A percentile compares a stretch with the other conserved stretches of the same genome.
phyloP scores from a whole-genome alignment of 1,140 invertebrate species.

The Cyclargus thomasi region DNA sequence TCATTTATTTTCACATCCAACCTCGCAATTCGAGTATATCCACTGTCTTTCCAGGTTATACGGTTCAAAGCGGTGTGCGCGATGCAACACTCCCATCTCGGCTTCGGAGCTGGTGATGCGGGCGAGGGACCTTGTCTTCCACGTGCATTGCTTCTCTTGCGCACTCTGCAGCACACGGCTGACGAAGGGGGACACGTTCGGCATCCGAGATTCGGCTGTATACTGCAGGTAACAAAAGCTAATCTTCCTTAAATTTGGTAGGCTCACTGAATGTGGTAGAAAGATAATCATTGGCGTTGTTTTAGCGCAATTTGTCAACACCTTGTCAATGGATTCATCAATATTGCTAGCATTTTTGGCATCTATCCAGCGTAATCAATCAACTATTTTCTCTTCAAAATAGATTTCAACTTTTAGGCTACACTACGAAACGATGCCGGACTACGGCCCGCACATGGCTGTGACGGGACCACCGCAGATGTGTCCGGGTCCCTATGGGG shows the following conservation, averaged over 20 bases:
- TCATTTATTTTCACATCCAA: no score
- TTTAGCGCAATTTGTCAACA: no score
- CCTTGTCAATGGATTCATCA: no score
- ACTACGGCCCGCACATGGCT: conserved; percentile 69
- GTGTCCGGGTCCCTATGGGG: conserved; percentile 75
- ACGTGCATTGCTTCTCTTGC: conserved; percentile 96
- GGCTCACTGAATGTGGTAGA: no score
- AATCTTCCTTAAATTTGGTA: no score
- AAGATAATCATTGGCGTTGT: no score
- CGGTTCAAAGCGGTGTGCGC: conserved; percentile 88
- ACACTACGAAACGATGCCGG: conserved; percentile 85
- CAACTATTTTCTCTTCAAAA: no score
- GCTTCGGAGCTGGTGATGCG: conserved; percentile 96
- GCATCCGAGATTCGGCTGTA: conserved; percentile 89
- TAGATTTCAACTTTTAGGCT: conserved; percentile 74
- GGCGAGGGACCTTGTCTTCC: conserved; percentile 93
- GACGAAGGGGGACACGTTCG: conserved; percentile 95
- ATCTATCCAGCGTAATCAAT: no score
- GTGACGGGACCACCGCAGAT: conserved; percentile 79
- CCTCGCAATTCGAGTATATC: no score
- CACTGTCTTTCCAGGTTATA: conserved; percentile 80
- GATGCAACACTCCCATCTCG: conserved; percentile 93
- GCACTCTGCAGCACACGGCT: conserved; percentile 89
- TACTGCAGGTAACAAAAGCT: conserved; percentile 78
- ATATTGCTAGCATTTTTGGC: no score